These are phyloP conservation scores for Stictocephala bisonia DNA, from an alignment of 2,888 invertebrate species.

Conservation along the genomic window DNA sequence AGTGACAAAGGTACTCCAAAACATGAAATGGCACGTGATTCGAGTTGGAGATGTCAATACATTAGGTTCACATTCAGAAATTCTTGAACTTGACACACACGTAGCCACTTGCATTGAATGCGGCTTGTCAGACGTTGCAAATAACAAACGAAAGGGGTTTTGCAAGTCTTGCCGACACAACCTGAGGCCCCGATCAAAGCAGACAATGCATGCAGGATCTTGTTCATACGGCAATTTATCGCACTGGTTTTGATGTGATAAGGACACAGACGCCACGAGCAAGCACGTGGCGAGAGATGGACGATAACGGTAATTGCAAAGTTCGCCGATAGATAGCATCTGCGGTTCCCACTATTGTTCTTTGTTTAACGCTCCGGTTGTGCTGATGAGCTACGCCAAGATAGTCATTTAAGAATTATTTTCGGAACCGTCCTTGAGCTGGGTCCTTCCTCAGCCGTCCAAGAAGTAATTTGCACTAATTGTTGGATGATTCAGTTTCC, in stretches of 20 bases:
- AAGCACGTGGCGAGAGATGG: constrained; percentile 27
- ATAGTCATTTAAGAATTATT: too few species aligned
- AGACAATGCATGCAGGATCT: background rate
- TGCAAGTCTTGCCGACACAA: background rate
- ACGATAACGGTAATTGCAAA: constrained; percentile 28
- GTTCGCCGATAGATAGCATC: constrained; percentile 4
- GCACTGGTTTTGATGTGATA: too few species aligned
- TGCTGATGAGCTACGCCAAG: background rate
- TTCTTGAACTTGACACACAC: constrained; percentile 2
- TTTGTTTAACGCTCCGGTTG: constrained; percentile 7
- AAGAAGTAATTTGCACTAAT: constrained; percentile 16
- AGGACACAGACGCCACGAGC: too few species aligned
- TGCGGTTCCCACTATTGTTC: constrained; percentile 35
- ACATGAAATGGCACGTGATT: too few species aligned
- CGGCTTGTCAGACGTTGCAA: background rate
- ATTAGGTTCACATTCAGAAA: too few species aligned
- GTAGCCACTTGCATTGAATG: constrained; percentile 12
- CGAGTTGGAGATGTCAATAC: too few species aligned
- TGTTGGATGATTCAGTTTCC: constrained; percentile 29
- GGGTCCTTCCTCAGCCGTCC: background rate
- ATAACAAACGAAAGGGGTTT: background rate
- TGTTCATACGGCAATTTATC: background rate
- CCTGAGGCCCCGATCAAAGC: background rate
- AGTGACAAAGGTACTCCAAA: too few species aligned
- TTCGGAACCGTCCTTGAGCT: background rate